Evolutionary conservation across 2,113 vertebrate genomes (phyloP).

Genomic region (Galbula dea): DNA sequence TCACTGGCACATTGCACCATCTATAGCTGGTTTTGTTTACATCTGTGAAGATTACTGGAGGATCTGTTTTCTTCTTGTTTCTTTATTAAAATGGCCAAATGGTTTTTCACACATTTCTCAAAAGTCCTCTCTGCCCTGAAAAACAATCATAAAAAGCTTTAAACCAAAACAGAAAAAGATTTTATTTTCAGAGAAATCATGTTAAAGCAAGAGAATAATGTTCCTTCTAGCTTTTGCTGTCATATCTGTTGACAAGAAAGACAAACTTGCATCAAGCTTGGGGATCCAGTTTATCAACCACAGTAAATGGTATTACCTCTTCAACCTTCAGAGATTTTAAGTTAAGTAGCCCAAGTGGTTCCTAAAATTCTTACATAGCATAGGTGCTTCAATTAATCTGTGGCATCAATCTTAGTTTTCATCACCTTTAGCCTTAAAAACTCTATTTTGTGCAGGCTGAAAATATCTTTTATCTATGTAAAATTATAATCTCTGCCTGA

Average conservation of each 20-base stretch:
- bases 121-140: neutral
- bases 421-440: neutral
- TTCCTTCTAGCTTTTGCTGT: neutral
- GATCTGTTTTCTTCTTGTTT: neutral
- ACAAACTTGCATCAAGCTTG: neutral
- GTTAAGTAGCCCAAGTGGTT: neutral
- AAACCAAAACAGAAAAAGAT: neutral
- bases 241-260: neutral
- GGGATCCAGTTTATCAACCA: neutral
- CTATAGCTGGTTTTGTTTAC: neutral
- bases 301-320: neutral
- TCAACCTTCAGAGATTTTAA: neutral
- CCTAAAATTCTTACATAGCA: neutral
- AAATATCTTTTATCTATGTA: neutral
- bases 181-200: neutral
- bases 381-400: neutral
- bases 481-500: neutral
- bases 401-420: neutral
- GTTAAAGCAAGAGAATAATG: neutral
- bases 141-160: neutral
- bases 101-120: neutral
- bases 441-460: neutral
- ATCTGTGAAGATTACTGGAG: neutral
- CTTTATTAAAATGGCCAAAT: neutral
- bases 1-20: neutral